Base-by-base conservation (phyloP, 2,888 invertebrate species). In the Neocrepidodera transversa region DNA sequence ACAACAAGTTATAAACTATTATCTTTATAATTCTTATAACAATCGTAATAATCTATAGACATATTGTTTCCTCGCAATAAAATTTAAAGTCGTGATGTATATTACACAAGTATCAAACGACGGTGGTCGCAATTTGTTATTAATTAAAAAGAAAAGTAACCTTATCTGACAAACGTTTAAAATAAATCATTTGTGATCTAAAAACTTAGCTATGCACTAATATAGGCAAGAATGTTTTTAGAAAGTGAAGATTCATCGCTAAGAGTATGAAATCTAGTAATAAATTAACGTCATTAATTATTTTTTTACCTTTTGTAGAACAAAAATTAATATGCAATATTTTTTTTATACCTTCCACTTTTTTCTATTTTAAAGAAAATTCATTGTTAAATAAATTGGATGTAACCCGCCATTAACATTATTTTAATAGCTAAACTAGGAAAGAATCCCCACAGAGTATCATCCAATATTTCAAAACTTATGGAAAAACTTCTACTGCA, bases 111-210 rank as follows among this genome's bases (percentile, higher is more conserved):
- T 45, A 53, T 52, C 50, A 56, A 49, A 62, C 55, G 62, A 62
- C 58, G 57, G 66, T 63, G 58, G 68, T 45, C 52, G 62, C 65
- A 63, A 63, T 67, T 65, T 65, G 56, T 63, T 60, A 58, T 60
- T 63, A 67, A 67, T 67, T 65, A 65, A 63, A 63, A 59, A 63
- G 54, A 66, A 66, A 62, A 51, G 61, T 61, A 52, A 55, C 56
- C 50, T 62, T 62, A 62, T 60, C 51, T 53, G 42, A 54, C 53
- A 48, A 52, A 40, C 49, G 28, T 54, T 60, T 47, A 16, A 45
- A 49, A 59, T 58, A 54, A 55, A 61, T 58, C 55, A 62, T 55
- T 59, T 58, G 52, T 50, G 53, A 57, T 35, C 42, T 35, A 16
- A 48, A 54, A 48, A 30, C 43, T 13, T 40, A 28, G 42, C 38